Base-by-base conservation (phyloP, 2,888 invertebrate genomes). In the Ochropleura plecta region DNA sequence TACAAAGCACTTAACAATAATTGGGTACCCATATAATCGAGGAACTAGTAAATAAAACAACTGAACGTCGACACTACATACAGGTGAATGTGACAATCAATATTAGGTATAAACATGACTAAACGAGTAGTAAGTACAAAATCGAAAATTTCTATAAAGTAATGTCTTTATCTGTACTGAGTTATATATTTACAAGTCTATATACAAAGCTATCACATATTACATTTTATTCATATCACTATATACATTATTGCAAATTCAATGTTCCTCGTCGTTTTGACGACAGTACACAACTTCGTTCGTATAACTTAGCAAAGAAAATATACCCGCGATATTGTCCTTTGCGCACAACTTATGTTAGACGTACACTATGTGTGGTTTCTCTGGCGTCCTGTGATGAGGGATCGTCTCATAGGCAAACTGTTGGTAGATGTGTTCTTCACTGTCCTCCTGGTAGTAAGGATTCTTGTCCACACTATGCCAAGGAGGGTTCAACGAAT, bases 311-410 rank as follows among this genome's bases (percentile, higher is more conserved):
- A 93, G 92, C 92, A 93, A 93, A 92, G 91, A 92, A 90, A 92
- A 92, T 91, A 92, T 92, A 92, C 93, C 90, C 84, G 88, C 88
- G 90, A 94, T 91, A 94, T 92, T 92, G 94, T 95, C 92, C 92
- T 92, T 93, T 92, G 92, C 92, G 87, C 91, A 93, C 93, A 94
- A 92, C 92, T 94, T 95, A 91, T 95, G 96, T 96, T 97, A 97
- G 89, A 97, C 97, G 88, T 97, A 97, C 93, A 97, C 97, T 95
- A 97, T 97, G 93, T 97, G 97, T 78, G 97, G 97, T 92, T 97
- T 96, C 89, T 97, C 97, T 72, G 96, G 96, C 84, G 96, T 96
- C 89, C 96, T 93, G 88, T 96, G 96, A 78, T 95, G 96, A 80
- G 96, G 96, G 69, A 96, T 96, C 18, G 96, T 96, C 90, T 96